A percentile compares a stretch with the other conserved stretches of the same genome.
phyloP scores from a whole-genome alignment of 2,797 vertebrate species.

The Passerculus sandwichensis region DNA sequence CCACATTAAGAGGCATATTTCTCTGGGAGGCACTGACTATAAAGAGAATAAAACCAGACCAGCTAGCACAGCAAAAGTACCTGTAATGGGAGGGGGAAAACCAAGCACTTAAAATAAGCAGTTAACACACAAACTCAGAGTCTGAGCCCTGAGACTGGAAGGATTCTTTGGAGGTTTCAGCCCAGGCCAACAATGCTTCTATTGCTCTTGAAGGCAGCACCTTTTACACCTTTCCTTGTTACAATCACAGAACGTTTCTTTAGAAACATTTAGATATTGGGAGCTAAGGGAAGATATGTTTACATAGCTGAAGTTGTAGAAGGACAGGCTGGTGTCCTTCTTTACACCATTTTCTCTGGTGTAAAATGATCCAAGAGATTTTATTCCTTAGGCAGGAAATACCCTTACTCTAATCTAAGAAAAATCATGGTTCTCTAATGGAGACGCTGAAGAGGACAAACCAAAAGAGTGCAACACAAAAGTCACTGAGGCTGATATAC shows the following conservation, averaged over 20 bases:
- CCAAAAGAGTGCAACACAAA: not conserved
- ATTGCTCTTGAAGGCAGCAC: not conserved
- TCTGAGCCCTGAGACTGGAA: not conserved
- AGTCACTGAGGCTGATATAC: not conserved
- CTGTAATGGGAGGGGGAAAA: fast-evolving
- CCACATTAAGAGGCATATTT: not conserved
- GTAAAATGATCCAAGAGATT: not conserved
- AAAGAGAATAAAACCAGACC: not conserved
- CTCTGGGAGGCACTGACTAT: not conserved
- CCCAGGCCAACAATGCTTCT: not conserved
- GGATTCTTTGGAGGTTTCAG: not conserved
- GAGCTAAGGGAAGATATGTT: not conserved
- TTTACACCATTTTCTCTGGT: too few species aligned
- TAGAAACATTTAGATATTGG: not conserved
- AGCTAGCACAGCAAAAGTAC: not conserved
- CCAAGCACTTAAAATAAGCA: not conserved
- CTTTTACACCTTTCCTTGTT: constrained; percentile 2
- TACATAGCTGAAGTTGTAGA: constrained; percentile 15
- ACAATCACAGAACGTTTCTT: not conserved
- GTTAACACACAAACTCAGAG: not conserved
- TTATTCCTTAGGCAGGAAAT: not conserved
- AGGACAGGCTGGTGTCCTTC: too few species aligned
- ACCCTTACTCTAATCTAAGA: not conserved
- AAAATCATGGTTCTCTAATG: not conserved
- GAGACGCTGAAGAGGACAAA: not conserved